Base-by-base conservation (phyloP, 2,797 vertebrate genomes). In the Phaenicophaeus curvirostris region DNA sequence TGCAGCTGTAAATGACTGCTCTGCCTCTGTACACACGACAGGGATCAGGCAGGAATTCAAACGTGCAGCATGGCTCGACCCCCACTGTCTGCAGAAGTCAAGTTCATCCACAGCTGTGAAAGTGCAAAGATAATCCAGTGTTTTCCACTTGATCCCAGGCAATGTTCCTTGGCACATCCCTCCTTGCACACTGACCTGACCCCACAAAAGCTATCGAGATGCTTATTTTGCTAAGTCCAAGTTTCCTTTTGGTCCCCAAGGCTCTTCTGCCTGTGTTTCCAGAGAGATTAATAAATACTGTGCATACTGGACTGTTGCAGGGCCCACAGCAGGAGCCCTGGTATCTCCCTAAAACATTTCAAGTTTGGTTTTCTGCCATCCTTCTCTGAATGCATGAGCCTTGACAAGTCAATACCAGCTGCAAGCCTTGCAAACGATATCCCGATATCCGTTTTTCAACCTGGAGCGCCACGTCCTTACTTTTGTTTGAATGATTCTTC, bases 51-150 rank as follows among this genome's bases (percentile, higher is more conserved):
- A 85, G 37, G 81, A 80, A 95, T 42, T 50, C 6, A 2, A 74
- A 67, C 0, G 51, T 82, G 87, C 76, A 89, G 80, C 69, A 65
- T 1, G 1, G 85, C 78, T 90, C 76, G 67, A 61, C 35, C 72
- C 78, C 28, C 2, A 17, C 33, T 16, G 28, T 50, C 57, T 53
- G 68, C 81, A 61, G 72, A 92, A 91, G 74, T 84, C 71, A 93
- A 74, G 85, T 37, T 85, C 48, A 83, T 63, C 72, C 73, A 57
- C 51, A 80, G 71, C 53, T 59, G 73, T 42, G 16, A 66, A 94
- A 96, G 94, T 76, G 92, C 92, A 94, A 93, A 63, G 82, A 58
- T 54, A 88, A 78, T 37, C 89, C 83, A 75, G 63, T 6, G 31
- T 78, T 79, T 86, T 94, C 89, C 44, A 51, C 61, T 51, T 25